Evolutionary conservation across 2,888 invertebrate genomes (phyloP).

Genomic region (Drosophila anomalipes): DNA sequence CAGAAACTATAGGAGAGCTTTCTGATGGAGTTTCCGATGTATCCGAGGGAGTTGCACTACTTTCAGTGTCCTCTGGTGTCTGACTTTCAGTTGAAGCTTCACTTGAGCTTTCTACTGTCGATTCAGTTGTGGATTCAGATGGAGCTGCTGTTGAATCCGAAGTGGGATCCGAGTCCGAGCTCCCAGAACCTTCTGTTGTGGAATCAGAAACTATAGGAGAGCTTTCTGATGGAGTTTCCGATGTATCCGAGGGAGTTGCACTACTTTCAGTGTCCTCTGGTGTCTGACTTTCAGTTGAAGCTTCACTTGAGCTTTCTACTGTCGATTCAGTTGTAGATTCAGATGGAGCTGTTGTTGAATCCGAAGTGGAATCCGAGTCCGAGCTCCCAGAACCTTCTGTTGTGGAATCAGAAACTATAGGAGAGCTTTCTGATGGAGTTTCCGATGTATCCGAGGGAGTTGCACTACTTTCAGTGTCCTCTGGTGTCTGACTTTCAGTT

Average conservation of each 20-base stretch:
- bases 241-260: background rate
- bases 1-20: background rate
- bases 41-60: no score
- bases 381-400: background rate
- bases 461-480: no score
- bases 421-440: background rate
- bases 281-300: background rate
- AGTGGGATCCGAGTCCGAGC: background rate
- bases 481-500: no score
- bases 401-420: background rate
- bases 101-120: background rate
- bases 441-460: no score
- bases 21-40: no score
- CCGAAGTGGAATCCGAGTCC: background rate
- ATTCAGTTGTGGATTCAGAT: background rate
- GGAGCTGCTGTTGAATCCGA: background rate
- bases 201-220: background rate
- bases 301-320: background rate
- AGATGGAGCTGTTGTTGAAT: background rate
- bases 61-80: no score
- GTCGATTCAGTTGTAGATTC: background rate
- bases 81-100: no score
- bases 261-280: background rate
- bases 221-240: background rate
- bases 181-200: background rate